These are phyloP conservation scores for Uropetala carovei DNA, from an alignment of 2,888 invertebrate species.

Conservation along the genomic window DNA sequence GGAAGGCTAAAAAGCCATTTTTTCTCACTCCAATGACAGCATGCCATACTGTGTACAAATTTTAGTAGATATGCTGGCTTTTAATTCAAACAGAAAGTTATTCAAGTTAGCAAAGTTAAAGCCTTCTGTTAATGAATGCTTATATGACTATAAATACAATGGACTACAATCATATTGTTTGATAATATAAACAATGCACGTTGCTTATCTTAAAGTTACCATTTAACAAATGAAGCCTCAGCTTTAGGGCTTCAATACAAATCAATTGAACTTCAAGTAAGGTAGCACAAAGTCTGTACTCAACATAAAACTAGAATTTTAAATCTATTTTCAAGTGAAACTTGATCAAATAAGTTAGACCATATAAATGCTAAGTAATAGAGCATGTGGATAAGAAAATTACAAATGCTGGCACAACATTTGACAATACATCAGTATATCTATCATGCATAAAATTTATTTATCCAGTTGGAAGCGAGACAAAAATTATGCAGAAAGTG, in stretches of 20 bases:
- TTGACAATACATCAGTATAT: conserved; percentile 35
- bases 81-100: neutral
- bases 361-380: conserved; percentile 58
- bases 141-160: conserved; percentile 34
- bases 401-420: conserved; percentile 58
- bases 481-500: conserved; percentile 13
- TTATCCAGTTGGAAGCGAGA: conserved; percentile 40
- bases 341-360: conserved; percentile 58
- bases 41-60: neutral
- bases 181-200: conserved; percentile 46
- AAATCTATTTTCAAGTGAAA: conserved; percentile 47
- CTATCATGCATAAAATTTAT: conserved; percentile 18
- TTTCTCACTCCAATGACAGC: neutral
- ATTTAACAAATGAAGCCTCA: conserved; percentile 48
- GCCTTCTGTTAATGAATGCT: conserved; percentile 50
- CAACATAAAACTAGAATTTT: conserved; percentile 54
- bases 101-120: conserved; percentile 49
- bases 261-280: conserved; percentile 43
- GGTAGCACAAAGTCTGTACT: conserved; percentile 39
- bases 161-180: conserved; percentile 47
- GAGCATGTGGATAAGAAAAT: conserved; percentile 47
- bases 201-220: conserved; percentile 12
- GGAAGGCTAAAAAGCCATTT: neutral
- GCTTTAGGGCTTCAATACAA: conserved; percentile 24
- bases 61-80: neutral